Base-by-base conservation (phyloP, 2,888 invertebrate species). In the Empis livida region DNA sequence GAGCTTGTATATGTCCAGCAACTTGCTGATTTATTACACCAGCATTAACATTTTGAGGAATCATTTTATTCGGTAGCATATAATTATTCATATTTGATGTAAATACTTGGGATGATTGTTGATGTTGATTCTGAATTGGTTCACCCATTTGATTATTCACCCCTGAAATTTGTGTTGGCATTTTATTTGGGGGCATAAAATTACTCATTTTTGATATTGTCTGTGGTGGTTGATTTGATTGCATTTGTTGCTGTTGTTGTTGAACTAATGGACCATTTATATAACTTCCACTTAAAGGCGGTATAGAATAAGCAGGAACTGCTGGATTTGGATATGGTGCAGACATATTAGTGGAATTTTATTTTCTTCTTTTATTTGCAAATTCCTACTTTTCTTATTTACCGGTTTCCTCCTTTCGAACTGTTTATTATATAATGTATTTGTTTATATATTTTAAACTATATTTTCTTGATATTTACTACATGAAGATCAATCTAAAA, bases 1-100 rank as follows among this genome's bases (percentile, higher is more conserved):
- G 15, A 15, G 14, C 37, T 15, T 37, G 15, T 2, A 15, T 37
- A n/a, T 37, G 14, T 14, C n/a, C 37, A 8, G 8, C 8, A 27
- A 27, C 9, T 27, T 27, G 23, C 9, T 27, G 23, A 27, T 27
- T 27, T 27, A 27, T 27, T 27, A 5, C 23, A 27, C 23, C 9
- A 27, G 23, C 8, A 8, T 2, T 27, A 27, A 27, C 9, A 27
- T 27, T 27, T 27, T 27, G 23, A 8, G 23, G 23, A 27, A 9
- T 5, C 8, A 27, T 27, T 27, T 27, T 27, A 27, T 27, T 27
- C 14, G 32, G 40, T 15, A 45, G 43, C 43, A 45, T 27, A 41
- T 43, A 45, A 20, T 48, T 49, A 31, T 30, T 42, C 5, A 42
- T 48, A 17, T 27, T 42, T 30, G 40, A 35, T 40, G 42, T n/a